Percentiles rank a stretch among this genome's conserved stretches.
Conservation (phyloP, 2,888 invertebrate species). For the Penaeus monodon region DNA sequence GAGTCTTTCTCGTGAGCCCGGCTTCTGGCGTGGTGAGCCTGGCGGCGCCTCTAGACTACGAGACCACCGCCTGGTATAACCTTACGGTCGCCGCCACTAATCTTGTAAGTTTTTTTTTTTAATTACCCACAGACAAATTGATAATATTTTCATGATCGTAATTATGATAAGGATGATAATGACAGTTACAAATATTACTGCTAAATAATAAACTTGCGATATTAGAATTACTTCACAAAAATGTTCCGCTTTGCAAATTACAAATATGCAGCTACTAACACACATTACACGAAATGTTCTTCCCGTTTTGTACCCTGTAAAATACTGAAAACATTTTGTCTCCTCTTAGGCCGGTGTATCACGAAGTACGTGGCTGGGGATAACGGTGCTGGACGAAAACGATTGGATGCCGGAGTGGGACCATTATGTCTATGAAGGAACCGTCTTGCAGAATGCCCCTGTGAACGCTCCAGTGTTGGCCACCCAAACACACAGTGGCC, state of each 20-base stretch:
- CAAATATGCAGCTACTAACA: too few species aligned
- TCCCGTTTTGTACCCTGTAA: neutral
- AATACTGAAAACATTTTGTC: conserved; percentile 71
- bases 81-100: conserved; percentile 86
- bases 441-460: conserved; percentile 72
- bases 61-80: conserved; percentile 82
- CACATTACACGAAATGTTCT: too few species aligned
- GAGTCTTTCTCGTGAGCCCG: conserved; percentile 85
- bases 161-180: too few species aligned
- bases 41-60: conserved; percentile 81
- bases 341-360: conserved; percentile 48
- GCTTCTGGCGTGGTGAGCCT: conserved; percentile 84
- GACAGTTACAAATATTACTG: neutral
- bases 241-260: too few species aligned
- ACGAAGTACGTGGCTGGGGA: conserved; percentile 48
- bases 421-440: conserved; percentile 70
- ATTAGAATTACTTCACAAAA: too few species aligned
- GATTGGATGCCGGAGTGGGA: conserved; percentile 63
- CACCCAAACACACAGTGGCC: neutral
- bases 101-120: conserved; percentile 77
- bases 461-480: conserved; percentile 25
- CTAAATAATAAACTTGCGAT: too few species aligned
- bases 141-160: too few species aligned
- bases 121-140: neutral
- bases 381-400: conserved; percentile 63